A percentile compares a stretch with the other conserved stretches of the same genome.
These are phyloP conservation scores for Abramis brama DNA, from an alignment of 2,113 vertebrate genomes.

Conservation along the genomic window DNA sequence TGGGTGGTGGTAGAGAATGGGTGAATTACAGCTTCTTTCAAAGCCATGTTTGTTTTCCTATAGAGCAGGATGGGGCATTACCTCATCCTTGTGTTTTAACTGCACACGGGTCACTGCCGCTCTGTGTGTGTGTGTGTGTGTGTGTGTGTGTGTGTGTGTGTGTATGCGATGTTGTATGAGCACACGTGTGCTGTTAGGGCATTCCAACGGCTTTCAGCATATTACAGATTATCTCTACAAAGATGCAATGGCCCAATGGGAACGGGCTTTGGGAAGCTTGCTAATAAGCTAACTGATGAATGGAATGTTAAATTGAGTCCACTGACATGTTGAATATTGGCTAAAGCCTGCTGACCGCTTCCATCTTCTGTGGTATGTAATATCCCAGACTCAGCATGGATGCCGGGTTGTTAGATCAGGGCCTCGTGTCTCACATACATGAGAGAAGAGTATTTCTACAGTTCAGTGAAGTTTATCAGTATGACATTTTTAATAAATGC, in stretches of 20 bases:
- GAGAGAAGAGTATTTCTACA: background rate
- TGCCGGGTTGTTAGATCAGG: background rate
- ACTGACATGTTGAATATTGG: constrained; percentile 47
- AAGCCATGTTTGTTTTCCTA: constrained; percentile 51
- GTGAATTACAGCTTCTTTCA: constrained; percentile 41
- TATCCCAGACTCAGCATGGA: background rate
- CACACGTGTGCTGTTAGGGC: constrained; percentile 24
- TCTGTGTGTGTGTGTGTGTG: constrained; percentile 20
- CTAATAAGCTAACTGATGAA: constrained; percentile 53
- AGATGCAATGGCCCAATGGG: constrained; percentile 35
- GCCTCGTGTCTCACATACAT: background rate
- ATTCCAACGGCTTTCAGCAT: constrained; percentile 50
- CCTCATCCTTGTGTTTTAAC: constrained; percentile 44
- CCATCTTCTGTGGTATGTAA: constrained; percentile 9
- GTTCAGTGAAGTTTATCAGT: background rate
- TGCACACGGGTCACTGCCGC: constrained; percentile 22
- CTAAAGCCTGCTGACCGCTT: constrained; percentile 23
- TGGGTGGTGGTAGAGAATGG: constrained; percentile 1
- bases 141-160: background rate
- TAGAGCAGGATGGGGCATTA: constrained; percentile 23
- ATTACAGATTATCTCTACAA: constrained; percentile 42
- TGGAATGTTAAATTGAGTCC: constrained; percentile 51
- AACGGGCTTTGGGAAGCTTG: constrained; percentile 27
- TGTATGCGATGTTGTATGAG: background rate
- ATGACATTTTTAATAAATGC: background rate